A percentile compares a stretch with the other conserved stretches of the same genome.
These are phyloP conservation scores for Fistularia tabacaria DNA, from an alignment of 2,797 vertebrate genomes.

Conservation along the genomic window DNA sequence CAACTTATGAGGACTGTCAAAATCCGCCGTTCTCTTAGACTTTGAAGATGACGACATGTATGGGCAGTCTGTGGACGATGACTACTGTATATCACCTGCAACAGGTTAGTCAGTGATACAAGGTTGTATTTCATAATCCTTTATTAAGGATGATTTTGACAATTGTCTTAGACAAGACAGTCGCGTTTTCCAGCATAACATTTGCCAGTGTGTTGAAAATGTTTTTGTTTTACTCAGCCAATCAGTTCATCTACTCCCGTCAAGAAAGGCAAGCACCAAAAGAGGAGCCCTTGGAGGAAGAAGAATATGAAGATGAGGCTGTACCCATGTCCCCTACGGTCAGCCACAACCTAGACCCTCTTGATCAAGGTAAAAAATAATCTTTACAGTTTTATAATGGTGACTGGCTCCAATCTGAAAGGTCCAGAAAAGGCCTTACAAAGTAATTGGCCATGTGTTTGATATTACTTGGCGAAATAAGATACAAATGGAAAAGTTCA, in stretches of 20 bases:
- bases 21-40: constrained; percentile 66
- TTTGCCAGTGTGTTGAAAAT: not conserved
- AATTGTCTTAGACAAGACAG: too few relatives aligned
- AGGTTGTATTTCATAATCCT: too few relatives aligned
- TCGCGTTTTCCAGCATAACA: too few relatives aligned
- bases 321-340: constrained; percentile 63
- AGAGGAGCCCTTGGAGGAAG: constrained; percentile 85
- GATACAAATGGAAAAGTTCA: too few relatives aligned
- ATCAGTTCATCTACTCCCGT: constrained; percentile 95
- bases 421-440: too few relatives aligned
- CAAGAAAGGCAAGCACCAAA: constrained; percentile 78
- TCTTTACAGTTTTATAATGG: too few relatives aligned
- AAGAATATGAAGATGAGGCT: constrained; percentile 75
- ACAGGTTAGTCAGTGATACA: constrained; percentile 81
- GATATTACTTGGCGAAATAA: too few relatives aligned
- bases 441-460: too few relatives aligned
- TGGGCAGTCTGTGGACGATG: constrained; percentile 96
- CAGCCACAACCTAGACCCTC: constrained; percentile 73
- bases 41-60: constrained; percentile 97
- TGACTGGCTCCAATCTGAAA: too few relatives aligned
- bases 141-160: too few relatives aligned
- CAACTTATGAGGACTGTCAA: not conserved
- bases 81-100: constrained; percentile 96
- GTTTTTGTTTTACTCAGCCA: constrained; percentile 74
- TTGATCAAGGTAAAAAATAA: constrained; percentile 83